A percentile compares a stretch with the other conserved stretches of the same genome.
phyloP scores from a whole-genome alignment of 2,113 vertebrate species.

The Speoplatyrhinus poulsoni region DNA sequence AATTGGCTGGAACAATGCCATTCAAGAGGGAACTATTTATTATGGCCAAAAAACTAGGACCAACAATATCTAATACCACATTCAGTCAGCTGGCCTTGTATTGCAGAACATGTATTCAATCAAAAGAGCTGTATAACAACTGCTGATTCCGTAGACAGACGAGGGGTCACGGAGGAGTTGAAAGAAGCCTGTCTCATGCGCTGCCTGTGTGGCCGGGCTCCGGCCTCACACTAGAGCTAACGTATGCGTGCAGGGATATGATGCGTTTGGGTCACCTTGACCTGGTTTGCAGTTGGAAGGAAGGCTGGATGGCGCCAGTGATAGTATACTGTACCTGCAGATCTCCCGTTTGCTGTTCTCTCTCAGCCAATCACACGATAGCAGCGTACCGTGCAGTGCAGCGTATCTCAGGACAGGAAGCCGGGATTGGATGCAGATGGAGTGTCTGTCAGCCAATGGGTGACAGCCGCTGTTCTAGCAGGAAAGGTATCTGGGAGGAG shows the following conservation, averaged over 20 bases:
- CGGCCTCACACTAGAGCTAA: not conserved
- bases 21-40: no score
- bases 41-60: no score
- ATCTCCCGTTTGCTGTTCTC: constrained; percentile 40
- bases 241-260: constrained; percentile 19
- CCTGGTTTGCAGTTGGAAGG: constrained; percentile 56
- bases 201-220: constrained; percentile 12
- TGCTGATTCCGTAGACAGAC: constrained; percentile 36
- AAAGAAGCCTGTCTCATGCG: constrained; percentile 14
- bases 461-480: not conserved
- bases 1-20: no score
- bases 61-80: no score
- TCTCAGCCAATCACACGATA: constrained; percentile 38
- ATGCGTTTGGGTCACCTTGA: constrained; percentile 64
- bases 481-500: not conserved
- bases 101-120: constrained; percentile 47
- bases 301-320: constrained; percentile 41
- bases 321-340: constrained; percentile 37
- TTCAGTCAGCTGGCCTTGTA: constrained; percentile 34
- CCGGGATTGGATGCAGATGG: constrained; percentile 29
- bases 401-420: constrained; percentile 26
- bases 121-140: constrained; percentile 23
- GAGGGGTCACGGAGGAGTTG: constrained; percentile 3
- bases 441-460: constrained; percentile 51
- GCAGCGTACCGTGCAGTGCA: constrained; percentile 17